Percentiles rank a stretch among this genome's conserved stretches.
Conservation (phyloP, 2,113 vertebrate species). For the Zapus hudsonius region DNA sequence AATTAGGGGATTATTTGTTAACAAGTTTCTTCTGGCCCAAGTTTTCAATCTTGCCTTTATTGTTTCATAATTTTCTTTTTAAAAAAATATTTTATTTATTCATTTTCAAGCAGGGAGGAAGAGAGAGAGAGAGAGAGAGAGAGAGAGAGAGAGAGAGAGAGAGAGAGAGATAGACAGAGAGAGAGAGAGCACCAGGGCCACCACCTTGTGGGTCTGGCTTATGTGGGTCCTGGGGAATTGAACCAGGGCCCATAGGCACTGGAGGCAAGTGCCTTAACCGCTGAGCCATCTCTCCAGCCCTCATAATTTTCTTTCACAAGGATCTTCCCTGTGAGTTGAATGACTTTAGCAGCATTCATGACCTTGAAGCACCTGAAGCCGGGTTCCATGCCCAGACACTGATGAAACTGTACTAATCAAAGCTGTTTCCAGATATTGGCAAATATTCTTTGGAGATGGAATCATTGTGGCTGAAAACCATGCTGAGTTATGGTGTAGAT, state of each 20-base stretch:
- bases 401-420: neutral
- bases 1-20: neutral
- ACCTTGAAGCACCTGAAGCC: neutral
- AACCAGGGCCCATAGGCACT: no score
- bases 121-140: no score
- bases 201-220: no score
- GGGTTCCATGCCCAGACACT: rapidly evolving
- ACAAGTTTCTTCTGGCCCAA: neutral
- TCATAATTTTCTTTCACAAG: neutral
- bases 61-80: neutral
- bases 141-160: no score
- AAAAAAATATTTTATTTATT: no score
- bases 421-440: neutral
- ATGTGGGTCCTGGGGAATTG: no score
- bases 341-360: neutral
- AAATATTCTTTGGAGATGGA: neutral
- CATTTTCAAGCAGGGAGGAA: no score
- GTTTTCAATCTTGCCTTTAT: neutral
- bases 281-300: no score
- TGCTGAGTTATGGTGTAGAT: neutral
- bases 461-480: neutral
- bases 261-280: no score
- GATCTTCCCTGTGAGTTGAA: neutral
- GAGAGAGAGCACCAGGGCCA: no score
- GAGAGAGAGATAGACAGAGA: no score